A percentile compares a stretch with the other conserved stretches of the same genome.
These are phyloP conservation scores for Scytalopus superciliaris DNA, from an alignment of 2,113 vertebrate species.

Conservation along the genomic window DNA sequence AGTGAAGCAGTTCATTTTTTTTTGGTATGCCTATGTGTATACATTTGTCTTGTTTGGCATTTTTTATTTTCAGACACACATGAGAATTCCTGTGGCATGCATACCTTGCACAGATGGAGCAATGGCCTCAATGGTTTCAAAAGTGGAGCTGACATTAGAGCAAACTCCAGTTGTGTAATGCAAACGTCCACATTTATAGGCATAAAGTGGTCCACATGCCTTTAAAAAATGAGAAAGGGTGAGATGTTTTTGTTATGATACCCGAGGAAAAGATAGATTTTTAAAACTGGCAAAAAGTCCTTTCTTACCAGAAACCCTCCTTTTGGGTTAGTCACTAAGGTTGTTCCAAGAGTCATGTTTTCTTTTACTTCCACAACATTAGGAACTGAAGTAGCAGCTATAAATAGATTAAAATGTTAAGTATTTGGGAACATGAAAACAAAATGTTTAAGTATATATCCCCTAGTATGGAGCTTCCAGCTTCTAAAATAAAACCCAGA, in stretches of 20 bases:
- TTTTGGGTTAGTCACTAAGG: slow-evolving; percentile 90
- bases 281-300: neutral
- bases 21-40: slow-evolving; percentile 75
- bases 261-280: neutral
- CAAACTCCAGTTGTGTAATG: slow-evolving; percentile 95
- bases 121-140: slow-evolving; percentile 87
- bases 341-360: slow-evolving; percentile 98
- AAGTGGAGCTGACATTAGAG: slow-evolving; percentile 90
- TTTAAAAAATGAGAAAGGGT: slow-evolving; percentile 61
- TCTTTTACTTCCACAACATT: slow-evolving; percentile 92
- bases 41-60: slow-evolving; percentile 43
- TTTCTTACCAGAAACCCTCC: slow-evolving; percentile 95
- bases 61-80: slow-evolving; percentile 33
- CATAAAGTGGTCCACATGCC: slow-evolving; percentile 96
- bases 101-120: slow-evolving; percentile 88
- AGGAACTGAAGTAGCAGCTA: slow-evolving; percentile 86
- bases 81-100: neutral
- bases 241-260: slow-evolving; percentile 2
- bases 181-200: slow-evolving; percentile 90
- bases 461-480: slow-evolving; percentile 19
- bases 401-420: slow-evolving; percentile 68
- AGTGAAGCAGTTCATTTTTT: slow-evolving; percentile 64
- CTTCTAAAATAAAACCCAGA: slow-evolving; percentile 45
- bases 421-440: slow-evolving; percentile 41
- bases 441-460: slow-evolving; percentile 51